Evolutionary conservation across 2,797 vertebrate species (phyloP).

Genomic region (Hoplostethus mediterraneus): DNA sequence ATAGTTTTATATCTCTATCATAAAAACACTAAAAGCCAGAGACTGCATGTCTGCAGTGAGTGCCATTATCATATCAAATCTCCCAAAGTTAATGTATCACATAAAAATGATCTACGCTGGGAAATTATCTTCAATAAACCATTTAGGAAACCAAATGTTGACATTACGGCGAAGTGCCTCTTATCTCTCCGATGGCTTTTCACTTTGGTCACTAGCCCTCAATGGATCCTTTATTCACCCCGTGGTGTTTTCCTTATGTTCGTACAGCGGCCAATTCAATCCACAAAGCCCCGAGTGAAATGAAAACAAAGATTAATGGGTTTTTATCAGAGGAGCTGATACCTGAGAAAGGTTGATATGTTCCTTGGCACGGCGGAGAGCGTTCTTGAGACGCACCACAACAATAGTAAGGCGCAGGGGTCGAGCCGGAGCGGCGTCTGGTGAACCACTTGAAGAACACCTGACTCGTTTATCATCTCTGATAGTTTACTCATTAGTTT

Average conservation of each 20-base stretch:
- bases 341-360: conserved; percentile 43
- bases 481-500: conserved; percentile 33
- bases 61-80: conserved; percentile 47
- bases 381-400: conserved; percentile 23
- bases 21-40: conserved; percentile 52
- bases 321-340: conserved; percentile 47
- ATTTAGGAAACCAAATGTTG: conserved; percentile 65
- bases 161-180: conserved; percentile 45
- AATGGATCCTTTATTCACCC: conserved; percentile 42
- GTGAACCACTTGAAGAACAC: conserved; percentile 33
- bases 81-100: conserved; percentile 47
- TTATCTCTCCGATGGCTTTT: conserved; percentile 57
- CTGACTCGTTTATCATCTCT: conserved; percentile 25
- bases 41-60: conserved; percentile 2
- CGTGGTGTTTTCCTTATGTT: conserved; percentile 13
- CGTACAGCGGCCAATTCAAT: conserved; percentile 11
- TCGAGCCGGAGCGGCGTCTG: conserved; percentile 53
- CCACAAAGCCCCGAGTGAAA: conserved; percentile 25
- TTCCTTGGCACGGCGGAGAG: conserved; percentile 52
- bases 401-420: conserved; percentile 46
- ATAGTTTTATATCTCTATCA: conserved; percentile 51
- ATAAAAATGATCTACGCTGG: conserved; percentile 48
- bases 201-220: conserved; percentile 44
- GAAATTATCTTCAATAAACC: conserved; percentile 75
- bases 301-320: conserved; percentile 39